Conservation (phyloP, 1,140 invertebrate species). For the Thaumetopoea pityocampa region DNA sequence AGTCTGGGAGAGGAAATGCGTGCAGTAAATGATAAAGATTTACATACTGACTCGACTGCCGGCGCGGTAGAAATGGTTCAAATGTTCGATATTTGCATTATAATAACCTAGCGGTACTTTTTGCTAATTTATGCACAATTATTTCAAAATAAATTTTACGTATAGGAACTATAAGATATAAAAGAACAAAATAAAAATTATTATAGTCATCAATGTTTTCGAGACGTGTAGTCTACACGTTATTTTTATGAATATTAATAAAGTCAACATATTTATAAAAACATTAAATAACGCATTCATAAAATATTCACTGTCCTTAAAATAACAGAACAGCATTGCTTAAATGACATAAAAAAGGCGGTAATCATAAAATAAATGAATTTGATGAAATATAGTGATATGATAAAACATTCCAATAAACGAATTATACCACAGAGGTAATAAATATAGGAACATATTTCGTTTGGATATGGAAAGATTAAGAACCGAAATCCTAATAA, state of each 20-base stretch:
- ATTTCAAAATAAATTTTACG: no score
- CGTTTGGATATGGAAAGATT: conserved; percentile 43
- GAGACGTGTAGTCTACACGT: no score
- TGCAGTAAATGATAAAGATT: conserved; percentile 46
- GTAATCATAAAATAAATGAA: conserved; percentile 15
- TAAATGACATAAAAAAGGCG: conserved; percentile 5
- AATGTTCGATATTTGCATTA: conserved; percentile 3
- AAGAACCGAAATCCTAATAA: conserved; percentile 59
- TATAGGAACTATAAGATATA: no score
- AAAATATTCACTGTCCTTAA: conserved; percentile 6
- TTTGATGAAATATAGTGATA: conserved; percentile 8
- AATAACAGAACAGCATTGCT: conserved; percentile 6
- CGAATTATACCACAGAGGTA: conserved; percentile 34
- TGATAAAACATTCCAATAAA: conserved; percentile 10
- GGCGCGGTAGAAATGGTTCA: conserved; percentile 5
- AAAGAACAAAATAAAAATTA: no score
- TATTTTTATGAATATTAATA: no score
- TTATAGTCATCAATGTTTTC: no score
- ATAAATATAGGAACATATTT: conserved; percentile 25
- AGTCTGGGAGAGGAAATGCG: conserved; percentile 45
- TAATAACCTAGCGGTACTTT: conserved; percentile 3
- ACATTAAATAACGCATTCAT: no score
- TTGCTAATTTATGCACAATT: no score
- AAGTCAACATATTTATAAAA: no score
- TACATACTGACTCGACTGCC: conserved; percentile 23